Base-by-base conservation (phyloP, 2,888 invertebrate genomes). In the Volucella bombylans region DNA sequence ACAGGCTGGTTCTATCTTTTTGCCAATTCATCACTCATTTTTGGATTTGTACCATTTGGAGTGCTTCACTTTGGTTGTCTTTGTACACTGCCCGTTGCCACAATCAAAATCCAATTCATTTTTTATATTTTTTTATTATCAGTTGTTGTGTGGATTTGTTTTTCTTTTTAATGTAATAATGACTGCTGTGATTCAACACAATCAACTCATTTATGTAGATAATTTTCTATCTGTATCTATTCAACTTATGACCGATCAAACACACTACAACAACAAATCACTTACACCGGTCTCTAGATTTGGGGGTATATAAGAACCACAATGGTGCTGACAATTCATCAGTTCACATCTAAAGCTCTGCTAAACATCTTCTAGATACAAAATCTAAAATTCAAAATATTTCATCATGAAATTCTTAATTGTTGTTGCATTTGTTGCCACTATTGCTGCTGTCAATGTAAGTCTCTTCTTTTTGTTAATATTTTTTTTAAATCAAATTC, bases 371-470 rank as follows among this genome's bases (percentile, higher is more conserved):
- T 61, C 57, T 68, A 45, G 57, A 50, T 31, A 43, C 49, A 52
- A 18, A 59, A 45, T 6, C 4, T 12, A 50, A 62, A 15, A 15
- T 39, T 82, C 76, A 73, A 54, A 9, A 59, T 23, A 49, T 41
- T 57, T 54, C 86, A 88, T 52, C 77, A 90, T 90, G 90, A 90
- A 90, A 86, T 88, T 87, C 45, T 50, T 89, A 4, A 64, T 89
- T 64, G 87, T 88, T 62, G 74, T 89, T 49, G 79, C 87, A 47
- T 78, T 88, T 39, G 61, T 89, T 43, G 89, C 89, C 71, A 39
- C 87, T 6, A 81, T 82, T 4, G 69, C 77, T 8, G 87, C 87
- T n/a, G 65, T 69, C 15, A 77, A 87, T 8, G 90, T 90, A 72
- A 90, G 90, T 87, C 43, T 54, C 54, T 55, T 57, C 15, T 45